Conservation (phyloP, 2,888 invertebrate species). For the Pachliopta kotzebuea region DNA sequence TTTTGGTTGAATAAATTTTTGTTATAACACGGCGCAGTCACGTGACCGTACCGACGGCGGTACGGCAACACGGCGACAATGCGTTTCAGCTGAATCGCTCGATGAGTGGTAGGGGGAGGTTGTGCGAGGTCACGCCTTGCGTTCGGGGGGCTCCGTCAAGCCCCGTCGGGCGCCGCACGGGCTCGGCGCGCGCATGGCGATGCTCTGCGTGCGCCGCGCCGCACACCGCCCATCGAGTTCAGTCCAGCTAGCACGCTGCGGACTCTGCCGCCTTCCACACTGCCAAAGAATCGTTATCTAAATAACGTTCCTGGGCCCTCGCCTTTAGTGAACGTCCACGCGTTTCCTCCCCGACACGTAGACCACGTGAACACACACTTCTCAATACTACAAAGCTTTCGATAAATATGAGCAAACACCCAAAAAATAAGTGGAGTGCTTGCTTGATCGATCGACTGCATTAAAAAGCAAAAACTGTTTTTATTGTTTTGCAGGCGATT, state of each 20-base stretch:
- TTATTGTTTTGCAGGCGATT: constrained; percentile 61
- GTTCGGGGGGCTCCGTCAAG: constrained; percentile 52
- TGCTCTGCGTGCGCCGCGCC: constrained; percentile 70
- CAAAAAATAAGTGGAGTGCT: constrained; percentile 61
- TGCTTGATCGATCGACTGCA: constrained; percentile 74
- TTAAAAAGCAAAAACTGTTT: constrained; percentile 71
- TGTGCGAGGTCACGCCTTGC: constrained; percentile 58
- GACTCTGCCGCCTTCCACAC: constrained; percentile 69
- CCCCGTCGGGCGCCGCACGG: constrained; percentile 43
- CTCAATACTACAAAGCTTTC: constrained; percentile 43
- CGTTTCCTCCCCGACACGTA: constrained; percentile 45
- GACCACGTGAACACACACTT: constrained; percentile 41
- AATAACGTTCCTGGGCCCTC: constrained; percentile 65
- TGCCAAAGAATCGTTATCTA: constrained; percentile 72
- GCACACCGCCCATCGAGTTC: constrained; percentile 61
- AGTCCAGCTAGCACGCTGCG: constrained; percentile 71
- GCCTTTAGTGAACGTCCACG: constrained; percentile 58
- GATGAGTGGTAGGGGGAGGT: constrained; percentile 68
- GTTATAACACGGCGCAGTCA: constrained; percentile 18
- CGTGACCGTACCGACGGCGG: constrained; percentile 36
- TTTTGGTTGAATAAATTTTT: constrained; percentile 12
- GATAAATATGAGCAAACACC: constrained; percentile 51
- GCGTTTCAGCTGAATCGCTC: constrained; percentile 66
- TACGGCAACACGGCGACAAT: constrained; percentile 51
- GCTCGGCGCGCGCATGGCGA: constrained; percentile 65